Percentiles rank a stretch among this genome's conserved stretches.
phyloP scores from a whole-genome alignment of 2,797 vertebrate species.

The Balearica regulorum region DNA sequence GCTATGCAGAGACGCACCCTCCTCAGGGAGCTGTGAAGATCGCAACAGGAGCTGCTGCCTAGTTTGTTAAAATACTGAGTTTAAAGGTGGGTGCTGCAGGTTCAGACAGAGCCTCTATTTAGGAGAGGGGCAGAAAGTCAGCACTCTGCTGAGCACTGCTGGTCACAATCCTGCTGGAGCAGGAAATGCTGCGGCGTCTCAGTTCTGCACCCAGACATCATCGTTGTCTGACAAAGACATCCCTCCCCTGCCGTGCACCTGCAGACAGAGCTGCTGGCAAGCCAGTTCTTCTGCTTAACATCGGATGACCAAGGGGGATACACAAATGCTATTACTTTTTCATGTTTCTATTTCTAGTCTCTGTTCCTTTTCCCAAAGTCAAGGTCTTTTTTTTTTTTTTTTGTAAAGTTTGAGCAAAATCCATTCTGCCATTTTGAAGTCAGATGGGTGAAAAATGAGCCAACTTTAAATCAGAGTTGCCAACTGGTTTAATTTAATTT shows the following conservation, averaged over 20 bases:
- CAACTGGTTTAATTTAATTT: conserved; percentile 56
- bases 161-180: not conserved
- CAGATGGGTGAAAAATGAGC: conserved; percentile 35
- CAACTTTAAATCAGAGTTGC: conserved; percentile 33
- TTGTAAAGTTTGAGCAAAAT: conserved; percentile 20
- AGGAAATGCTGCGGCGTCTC: not conserved
- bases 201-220: not conserved
- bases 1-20: not conserved
- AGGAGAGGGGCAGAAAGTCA: not conserved
- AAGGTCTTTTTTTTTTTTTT: not conserved
- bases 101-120: not conserved
- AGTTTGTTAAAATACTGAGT: not conserved
- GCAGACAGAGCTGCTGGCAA: not conserved
- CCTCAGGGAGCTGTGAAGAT: not conserved
- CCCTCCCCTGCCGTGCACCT: not conserved
- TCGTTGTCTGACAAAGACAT: not conserved
- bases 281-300: not conserved
- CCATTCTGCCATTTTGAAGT: conserved; percentile 46
- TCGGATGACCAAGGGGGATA: not conserved
- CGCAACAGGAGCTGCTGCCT: not conserved
- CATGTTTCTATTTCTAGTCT: not conserved
- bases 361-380: not conserved
- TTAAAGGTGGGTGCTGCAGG: not conserved
- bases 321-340: not conserved
- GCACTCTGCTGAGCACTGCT: not conserved